These are phyloP conservation scores for Otolemur crassicaudatus DNA, from an alignment of 2,797 vertebrate species.

Conservation along the genomic window DNA sequence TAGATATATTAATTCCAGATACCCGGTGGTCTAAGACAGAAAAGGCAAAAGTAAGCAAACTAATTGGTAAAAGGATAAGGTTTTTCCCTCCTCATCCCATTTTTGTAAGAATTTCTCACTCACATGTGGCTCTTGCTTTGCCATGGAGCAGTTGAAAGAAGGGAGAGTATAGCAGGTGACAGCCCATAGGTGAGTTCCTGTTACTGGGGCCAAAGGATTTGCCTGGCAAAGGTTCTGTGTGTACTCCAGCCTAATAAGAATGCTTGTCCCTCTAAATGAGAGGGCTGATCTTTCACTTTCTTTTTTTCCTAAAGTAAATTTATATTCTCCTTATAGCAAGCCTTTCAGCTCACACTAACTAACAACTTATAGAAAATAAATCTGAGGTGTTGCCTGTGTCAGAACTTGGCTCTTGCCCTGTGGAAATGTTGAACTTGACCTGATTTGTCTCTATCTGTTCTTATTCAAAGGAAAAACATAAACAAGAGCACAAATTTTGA, in stretches of 20 bases:
- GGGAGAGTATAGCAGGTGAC: not conserved
- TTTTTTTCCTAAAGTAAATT: not conserved
- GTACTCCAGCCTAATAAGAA: not conserved
- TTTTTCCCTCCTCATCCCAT: not conserved
- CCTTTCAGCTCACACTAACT: not conserved
- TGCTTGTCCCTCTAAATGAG: not conserved
- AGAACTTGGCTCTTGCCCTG: not conserved
- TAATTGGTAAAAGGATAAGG: constrained; percentile 63
- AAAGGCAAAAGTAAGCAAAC: constrained; percentile 79
- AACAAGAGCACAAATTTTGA: constrained; percentile 31
- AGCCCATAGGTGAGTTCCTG: accelerated
- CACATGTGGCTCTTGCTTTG: not conserved
- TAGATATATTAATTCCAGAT: constrained; percentile 81
- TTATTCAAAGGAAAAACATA: constrained; percentile 4
- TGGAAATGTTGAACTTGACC: constrained; percentile 25
- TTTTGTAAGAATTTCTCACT: not conserved
- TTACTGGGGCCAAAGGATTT: not conserved
- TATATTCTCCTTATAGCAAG: not conserved
- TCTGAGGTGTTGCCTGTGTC: not conserved
- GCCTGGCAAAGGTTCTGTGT: not conserved
- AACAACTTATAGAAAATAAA: not conserved
- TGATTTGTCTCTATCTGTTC: constrained; percentile 12
- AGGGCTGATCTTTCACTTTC: not conserved
- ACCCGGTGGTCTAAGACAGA: constrained; percentile 81
- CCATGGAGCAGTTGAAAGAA: not conserved